Percentiles rank a stretch among this genome's conserved stretches.
These are phyloP conservation scores for Ennomos fuscantarius DNA, from an alignment of 2,888 invertebrate genomes.

Conservation along the genomic window DNA sequence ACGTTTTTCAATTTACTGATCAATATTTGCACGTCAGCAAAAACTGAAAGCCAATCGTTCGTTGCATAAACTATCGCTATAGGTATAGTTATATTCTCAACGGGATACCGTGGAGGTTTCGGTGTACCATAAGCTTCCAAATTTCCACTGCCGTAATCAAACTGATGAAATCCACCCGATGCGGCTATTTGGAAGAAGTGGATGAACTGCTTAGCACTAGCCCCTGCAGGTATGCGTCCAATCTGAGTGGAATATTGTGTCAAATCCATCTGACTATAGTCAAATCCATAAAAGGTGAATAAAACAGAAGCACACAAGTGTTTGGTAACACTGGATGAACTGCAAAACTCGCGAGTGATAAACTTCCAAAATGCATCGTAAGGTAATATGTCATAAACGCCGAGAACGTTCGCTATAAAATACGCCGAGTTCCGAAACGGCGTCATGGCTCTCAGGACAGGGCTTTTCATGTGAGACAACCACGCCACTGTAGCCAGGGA, in stretches of 20 bases:
- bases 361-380: constrained; percentile 10
- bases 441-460: constrained; percentile 16
- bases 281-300: constrained; percentile 43
- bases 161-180: constrained; percentile 44
- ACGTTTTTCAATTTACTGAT: constrained; percentile 40
- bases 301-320: constrained; percentile 38
- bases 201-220: constrained; percentile 68
- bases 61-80: constrained; percentile 42
- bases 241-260: constrained; percentile 35
- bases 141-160: constrained; percentile 46
- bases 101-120: constrained; percentile 20
- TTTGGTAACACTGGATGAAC: constrained; percentile 1
- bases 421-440: constrained; percentile 1
- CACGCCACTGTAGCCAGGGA: constrained; percentile 87
- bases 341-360: constrained; percentile 10
- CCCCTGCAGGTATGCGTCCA: constrained; percentile 60
- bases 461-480: constrained; percentile 67
- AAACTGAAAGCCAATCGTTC: constrained; percentile 45
- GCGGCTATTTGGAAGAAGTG: constrained; percentile 50
- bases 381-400: constrained; percentile 19
- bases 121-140: constrained; percentile 33
- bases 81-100: constrained; percentile 39
- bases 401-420: constrained; percentile 1
- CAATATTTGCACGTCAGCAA: constrained; percentile 39
- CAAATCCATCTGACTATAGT: constrained; percentile 42